A percentile compares a stretch with the other conserved stretches of the same genome.
Evolutionary conservation across 2,888 invertebrate genomes (phyloP).

Genomic region (Cryptus viduatorius): DNA sequence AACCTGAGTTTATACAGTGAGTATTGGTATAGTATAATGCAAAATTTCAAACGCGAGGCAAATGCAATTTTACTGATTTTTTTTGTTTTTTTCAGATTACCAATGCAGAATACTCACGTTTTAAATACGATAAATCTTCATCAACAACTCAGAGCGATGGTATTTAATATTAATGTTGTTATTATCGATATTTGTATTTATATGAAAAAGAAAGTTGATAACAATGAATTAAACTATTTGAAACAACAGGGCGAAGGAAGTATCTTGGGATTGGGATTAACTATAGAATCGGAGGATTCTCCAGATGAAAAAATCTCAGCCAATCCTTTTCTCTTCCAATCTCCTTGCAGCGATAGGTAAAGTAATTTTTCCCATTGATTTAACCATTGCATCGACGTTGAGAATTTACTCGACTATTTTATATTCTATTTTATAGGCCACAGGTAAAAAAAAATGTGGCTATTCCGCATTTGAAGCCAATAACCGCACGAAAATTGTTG

Average conservation of each 20-base stretch:
- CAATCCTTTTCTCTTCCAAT: constrained; percentile 70
- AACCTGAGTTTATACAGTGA: constrained; percentile 81
- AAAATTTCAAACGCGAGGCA: not conserved
- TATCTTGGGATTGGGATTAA: constrained; percentile 77
- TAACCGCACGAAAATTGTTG: constrained; percentile 81
- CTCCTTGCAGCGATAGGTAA: constrained; percentile 57
- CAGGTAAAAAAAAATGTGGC: constrained; percentile 73
- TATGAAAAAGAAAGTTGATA: not conserved
- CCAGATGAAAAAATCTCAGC: constrained; percentile 61
- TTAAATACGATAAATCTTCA: constrained; percentile 82
- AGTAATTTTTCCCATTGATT: not conserved
- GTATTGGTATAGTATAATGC: constrained; percentile 17
- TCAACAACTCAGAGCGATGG: constrained; percentile 81
- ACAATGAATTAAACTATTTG: not conserved
- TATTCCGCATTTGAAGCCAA: constrained; percentile 76
- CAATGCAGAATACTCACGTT: constrained; percentile 81
- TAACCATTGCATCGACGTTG: not conserved
- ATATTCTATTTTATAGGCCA: constrained; percentile 72
- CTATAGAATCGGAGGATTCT: constrained; percentile 71
- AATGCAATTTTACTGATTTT: constrained; percentile 14
- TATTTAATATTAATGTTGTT: constrained; percentile 66
- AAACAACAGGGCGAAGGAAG: constrained; percentile 80
- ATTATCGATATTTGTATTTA: too few relatives aligned
- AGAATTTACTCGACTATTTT: constrained; percentile 16
- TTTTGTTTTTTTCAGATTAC: constrained; percentile 75